phyloP scores from a whole-genome alignment of 2,888 invertebrate species.

The Erebia ligea region DNA sequence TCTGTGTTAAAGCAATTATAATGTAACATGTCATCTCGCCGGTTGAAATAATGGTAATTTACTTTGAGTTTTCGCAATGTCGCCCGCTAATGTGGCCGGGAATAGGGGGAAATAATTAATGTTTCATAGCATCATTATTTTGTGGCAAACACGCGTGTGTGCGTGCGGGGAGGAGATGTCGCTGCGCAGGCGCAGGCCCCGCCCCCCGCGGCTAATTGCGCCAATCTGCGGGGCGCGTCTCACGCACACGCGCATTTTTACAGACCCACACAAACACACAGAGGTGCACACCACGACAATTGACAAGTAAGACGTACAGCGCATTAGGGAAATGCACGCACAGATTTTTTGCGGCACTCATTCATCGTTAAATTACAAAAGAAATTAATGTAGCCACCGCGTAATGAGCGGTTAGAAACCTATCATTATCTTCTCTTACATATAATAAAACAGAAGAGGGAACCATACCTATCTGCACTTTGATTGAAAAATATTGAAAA shows the following conservation, averaged over 20 bases:
- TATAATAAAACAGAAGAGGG: constrained; percentile 22
- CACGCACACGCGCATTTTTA: constrained; percentile 67
- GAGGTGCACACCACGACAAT: constrained; percentile 39
- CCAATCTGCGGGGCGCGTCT: constrained; percentile 72
- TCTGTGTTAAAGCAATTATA: constrained; percentile 28
- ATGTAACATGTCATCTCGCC: constrained; percentile 34
- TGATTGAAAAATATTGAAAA: constrained; percentile 19
- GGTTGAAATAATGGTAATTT: constrained; percentile 43
- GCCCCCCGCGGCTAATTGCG: constrained; percentile 77
- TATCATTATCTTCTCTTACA: constrained; percentile 41
- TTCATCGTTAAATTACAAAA: constrained; percentile 46
- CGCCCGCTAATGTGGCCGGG: constrained; percentile 45
- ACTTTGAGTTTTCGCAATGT: constrained; percentile 47
- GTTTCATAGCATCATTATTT: constrained; percentile 66
- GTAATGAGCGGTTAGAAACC: constrained; percentile 39
- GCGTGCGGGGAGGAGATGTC: constrained; percentile 73
- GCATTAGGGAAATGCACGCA: constrained; percentile 61
- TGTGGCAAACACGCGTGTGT: constrained; percentile 49
- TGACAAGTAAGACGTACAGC: constrained; percentile 48
- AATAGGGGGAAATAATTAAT: constrained; percentile 66
- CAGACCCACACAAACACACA: constrained; percentile 46
- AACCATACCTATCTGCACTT: constrained; percentile 5
- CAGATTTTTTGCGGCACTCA: constrained; percentile 44
- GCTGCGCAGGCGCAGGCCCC: constrained; percentile 74
- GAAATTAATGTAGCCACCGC: constrained; percentile 41